phyloP scores from a whole-genome alignment of 1,140 invertebrate species.

The Ceratosolen solmsi region DNA sequence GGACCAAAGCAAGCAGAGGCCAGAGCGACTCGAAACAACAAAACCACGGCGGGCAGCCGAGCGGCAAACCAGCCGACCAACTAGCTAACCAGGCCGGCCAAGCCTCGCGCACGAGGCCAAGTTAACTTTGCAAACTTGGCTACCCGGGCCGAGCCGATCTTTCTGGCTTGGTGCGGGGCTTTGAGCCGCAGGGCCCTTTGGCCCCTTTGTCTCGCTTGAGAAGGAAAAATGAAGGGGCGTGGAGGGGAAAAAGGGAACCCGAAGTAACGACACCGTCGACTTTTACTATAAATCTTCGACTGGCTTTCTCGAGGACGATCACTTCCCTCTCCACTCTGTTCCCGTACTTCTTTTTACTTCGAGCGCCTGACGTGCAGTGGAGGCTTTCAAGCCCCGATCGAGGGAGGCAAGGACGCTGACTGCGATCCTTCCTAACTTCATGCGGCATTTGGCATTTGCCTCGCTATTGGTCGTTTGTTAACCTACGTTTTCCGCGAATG shows the following conservation, averaged over 20 bases:
- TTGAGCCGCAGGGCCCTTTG: background rate
- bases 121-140: constrained; percentile 70
- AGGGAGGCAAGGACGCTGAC: background rate
- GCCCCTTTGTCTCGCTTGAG: background rate
- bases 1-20: constrained; percentile 17
- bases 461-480: background rate
- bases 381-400: background rate
- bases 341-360: background rate
- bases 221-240: constrained; percentile 8
- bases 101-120: constrained; percentile 58
- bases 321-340: background rate
- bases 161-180: background rate
- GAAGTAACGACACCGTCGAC: background rate
- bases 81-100: constrained; percentile 57
- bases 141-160: constrained; percentile 44
- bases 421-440: background rate
- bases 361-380: too few species aligned
- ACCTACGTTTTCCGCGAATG: background rate
- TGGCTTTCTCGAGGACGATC: background rate
- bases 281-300: constrained; percentile 16
- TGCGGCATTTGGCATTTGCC: background rate
- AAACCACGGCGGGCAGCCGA: constrained; percentile 60
- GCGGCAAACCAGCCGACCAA: constrained; percentile 55
- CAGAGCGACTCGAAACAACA: constrained; percentile 66
- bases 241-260: background rate